Evolutionary conservation across 1,140 invertebrate species (phyloP).

Genomic region (Contarinia nasturtii): DNA sequence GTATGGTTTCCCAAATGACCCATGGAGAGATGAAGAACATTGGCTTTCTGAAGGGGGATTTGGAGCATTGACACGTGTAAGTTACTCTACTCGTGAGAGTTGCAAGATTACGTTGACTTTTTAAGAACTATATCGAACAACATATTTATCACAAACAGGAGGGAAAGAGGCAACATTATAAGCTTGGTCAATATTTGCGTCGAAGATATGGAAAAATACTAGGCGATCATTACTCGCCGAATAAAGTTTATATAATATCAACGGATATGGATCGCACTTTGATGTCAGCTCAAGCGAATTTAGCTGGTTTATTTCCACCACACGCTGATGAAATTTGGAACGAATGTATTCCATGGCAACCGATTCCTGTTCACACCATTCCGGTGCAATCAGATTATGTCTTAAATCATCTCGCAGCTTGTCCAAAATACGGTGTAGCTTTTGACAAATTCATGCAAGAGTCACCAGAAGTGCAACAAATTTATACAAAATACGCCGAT

Average conservation of each 20-base stretch:
- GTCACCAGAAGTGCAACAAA: constrained; percentile 26
- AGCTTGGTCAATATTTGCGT: constrained; percentile 57
- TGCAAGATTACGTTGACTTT: too few species aligned
- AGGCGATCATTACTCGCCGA: constrained; percentile 28
- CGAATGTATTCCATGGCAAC: constrained; percentile 56
- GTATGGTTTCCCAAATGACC: too few species aligned
- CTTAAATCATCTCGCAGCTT: constrained; percentile 42
- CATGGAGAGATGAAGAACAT: too few species aligned
- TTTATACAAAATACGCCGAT: constrained; percentile 34
- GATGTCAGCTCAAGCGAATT: constrained; percentile 69
- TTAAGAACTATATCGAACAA: too few species aligned
- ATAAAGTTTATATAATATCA: constrained; percentile 48
- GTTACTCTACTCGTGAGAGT: too few species aligned
- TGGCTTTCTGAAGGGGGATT: too few species aligned
- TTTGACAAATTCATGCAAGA: not conserved
- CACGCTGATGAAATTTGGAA: constrained; percentile 43
- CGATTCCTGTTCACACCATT: constrained; percentile 68
- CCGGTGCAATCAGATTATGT: constrained; percentile 43
- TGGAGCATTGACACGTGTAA: too few species aligned
- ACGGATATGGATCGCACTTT: constrained; percentile 76
- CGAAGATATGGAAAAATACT: constrained; percentile 41
- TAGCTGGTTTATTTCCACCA: constrained; percentile 64
- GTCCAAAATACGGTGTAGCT: constrained; percentile 33
- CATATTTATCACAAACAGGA: constrained; percentile 25
- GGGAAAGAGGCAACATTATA: constrained; percentile 59